phyloP scores from a whole-genome alignment of 2,888 invertebrate species.

The Baccha elongata region DNA sequence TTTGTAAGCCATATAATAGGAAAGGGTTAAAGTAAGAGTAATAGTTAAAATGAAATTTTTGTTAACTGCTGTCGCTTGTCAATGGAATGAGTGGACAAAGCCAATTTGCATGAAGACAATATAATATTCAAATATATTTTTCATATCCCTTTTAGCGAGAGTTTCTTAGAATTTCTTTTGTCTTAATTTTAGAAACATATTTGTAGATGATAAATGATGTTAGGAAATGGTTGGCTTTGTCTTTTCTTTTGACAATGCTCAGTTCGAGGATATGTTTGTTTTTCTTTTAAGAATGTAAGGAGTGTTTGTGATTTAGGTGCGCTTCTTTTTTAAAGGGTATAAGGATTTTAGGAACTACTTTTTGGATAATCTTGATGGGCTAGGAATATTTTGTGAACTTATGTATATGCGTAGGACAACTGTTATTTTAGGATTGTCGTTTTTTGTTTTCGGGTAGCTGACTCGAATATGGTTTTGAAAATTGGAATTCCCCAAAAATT shows the following conservation, averaged over 20 bases:
- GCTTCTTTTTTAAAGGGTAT: constrained; percentile 11
- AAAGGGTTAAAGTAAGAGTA: constrained; percentile 58
- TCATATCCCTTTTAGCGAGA: constrained; percentile 18
- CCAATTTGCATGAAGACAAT: constrained; percentile 60
- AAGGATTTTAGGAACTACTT: constrained; percentile 34
- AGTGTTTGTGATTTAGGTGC: constrained; percentile 13
- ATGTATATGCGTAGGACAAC: neutral
- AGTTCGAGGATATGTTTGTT: constrained; percentile 51
- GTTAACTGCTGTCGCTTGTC: constrained; percentile 52
- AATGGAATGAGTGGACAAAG: constrained; percentile 48
- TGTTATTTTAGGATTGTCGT: constrained; percentile 29
- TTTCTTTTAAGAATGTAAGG: constrained; percentile 44
- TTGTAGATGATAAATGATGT: constrained; percentile 44
- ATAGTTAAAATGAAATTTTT: constrained; percentile 38
- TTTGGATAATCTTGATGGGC: constrained; percentile 16
- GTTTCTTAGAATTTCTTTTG: constrained; percentile 30
- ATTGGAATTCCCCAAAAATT: constrained; percentile 23
- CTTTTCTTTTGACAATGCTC: neutral
- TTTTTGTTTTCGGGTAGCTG: neutral
- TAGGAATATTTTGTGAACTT: neutral
- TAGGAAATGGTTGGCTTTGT: constrained; percentile 32
- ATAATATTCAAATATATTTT: constrained; percentile 34
- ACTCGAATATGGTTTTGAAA: constrained; percentile 27
- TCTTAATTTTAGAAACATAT: constrained; percentile 27
- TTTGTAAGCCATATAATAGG: neutral